Conservation (phyloP, 1,140 invertebrate genomes). For the Solenopsis invicta region DNA sequence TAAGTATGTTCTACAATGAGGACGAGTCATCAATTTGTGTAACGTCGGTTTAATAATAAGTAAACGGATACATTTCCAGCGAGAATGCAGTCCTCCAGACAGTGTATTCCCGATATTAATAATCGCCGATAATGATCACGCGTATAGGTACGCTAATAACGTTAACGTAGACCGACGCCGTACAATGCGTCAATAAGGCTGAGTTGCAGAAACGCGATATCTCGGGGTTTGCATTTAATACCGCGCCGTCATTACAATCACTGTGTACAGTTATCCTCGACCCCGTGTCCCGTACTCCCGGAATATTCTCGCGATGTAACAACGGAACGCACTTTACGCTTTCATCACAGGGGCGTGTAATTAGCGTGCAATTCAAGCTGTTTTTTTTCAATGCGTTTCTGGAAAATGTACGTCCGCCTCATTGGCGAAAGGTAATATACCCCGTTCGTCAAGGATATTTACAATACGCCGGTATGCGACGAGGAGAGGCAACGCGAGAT, state of each 20-base stretch:
- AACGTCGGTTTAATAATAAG: neutral
- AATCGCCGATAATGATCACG: neutral
- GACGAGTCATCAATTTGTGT: neutral
- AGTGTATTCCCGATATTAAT: constrained; percentile 25
- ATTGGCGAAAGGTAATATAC: neutral
- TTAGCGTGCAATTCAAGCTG: constrained; percentile 11
- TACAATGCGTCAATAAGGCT: constrained; percentile 40
- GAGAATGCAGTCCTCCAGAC: neutral
- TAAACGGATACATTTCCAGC: neutral
- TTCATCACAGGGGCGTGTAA: constrained; percentile 26
- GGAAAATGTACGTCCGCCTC: neutral
- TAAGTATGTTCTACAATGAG: neutral
- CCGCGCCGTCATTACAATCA: constrained; percentile 44
- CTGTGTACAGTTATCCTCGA: constrained; percentile 54
- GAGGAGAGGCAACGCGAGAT: neutral
- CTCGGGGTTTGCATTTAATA: constrained; percentile 41
- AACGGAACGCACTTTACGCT: constrained; percentile 41
- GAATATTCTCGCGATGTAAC: constrained; percentile 23
- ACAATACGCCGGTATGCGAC: neutral
- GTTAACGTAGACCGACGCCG: neutral
- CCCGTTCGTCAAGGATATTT: constrained; percentile 19
- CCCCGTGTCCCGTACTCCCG: constrained; percentile 39
- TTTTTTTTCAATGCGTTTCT: constrained; percentile 4
- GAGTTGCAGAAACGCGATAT: constrained; percentile 48
- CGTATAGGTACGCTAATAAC: constrained; percentile 2